A percentile compares a stretch with the other conserved stretches of the same genome.
phyloP scores from a whole-genome alignment of 2,113 vertebrate genomes.

The Pluvianellus socialis region DNA sequence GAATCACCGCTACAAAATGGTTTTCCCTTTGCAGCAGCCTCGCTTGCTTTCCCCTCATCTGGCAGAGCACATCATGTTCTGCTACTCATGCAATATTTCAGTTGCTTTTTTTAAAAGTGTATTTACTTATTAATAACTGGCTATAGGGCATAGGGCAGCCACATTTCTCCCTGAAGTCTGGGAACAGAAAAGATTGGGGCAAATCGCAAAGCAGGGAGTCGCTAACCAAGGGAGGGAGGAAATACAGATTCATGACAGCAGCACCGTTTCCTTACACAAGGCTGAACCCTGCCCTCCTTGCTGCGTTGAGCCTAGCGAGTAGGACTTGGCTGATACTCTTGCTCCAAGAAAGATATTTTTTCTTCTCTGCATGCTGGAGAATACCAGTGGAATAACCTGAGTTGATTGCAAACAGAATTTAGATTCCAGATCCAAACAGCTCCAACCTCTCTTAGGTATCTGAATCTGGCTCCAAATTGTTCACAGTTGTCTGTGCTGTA shows the following conservation, averaged over 20 bases:
- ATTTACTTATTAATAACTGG: constrained; percentile 2
- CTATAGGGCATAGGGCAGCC: neutral
- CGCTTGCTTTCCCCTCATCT: neutral
- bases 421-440: neutral
- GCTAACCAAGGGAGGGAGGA: neutral
- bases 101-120: neutral
- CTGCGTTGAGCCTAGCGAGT: accelerated
- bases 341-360: neutral
- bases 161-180: neutral
- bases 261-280: neutral
- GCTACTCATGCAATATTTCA: neutral
- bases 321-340: neutral
- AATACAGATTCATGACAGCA: neutral
- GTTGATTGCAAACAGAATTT: neutral
- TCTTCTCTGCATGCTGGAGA: neutral
- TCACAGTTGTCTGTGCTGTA: neutral
- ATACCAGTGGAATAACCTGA: neutral
- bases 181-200: neutral
- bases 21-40: neutral
- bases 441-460: neutral
- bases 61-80: neutral
- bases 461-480: neutral
- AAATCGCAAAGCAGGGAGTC: neutral
- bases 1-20: neutral
- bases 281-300: neutral